Evolutionary conservation across 2,797 vertebrate species (phyloP).

Genomic region (Poecilia picta): DNA sequence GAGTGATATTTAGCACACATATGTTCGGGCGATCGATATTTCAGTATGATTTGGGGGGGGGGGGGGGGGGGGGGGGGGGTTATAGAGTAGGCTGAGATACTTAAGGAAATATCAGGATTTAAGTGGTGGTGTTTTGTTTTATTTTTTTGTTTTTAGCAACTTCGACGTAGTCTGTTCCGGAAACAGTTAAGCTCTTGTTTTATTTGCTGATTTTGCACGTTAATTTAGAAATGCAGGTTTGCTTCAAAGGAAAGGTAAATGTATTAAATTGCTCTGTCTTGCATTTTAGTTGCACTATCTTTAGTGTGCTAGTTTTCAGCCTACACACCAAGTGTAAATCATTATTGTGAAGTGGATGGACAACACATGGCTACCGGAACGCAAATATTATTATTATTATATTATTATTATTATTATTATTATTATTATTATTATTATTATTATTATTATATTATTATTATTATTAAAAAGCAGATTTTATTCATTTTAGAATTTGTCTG

Average conservation of each 20-base stretch:
- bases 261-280: neutral
- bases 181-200: neutral
- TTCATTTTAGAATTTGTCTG: neutral
- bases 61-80: too few relatives aligned
- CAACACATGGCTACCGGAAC: neutral
- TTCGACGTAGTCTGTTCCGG: neutral
- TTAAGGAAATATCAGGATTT: neutral
- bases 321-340: neutral
- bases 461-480: neutral
- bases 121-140: slow-evolving; percentile 5
- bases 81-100: neutral
- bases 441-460: too few relatives aligned
- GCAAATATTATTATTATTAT: neutral
- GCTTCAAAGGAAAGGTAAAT: neutral
- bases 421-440: too few relatives aligned
- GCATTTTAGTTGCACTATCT: neutral
- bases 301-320: neutral
- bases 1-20: slow-evolving; percentile 1
- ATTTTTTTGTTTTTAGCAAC: slow-evolving; percentile 1
- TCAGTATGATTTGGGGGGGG: neutral
- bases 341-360: neutral
- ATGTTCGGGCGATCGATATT: neutral
- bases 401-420: too few relatives aligned
- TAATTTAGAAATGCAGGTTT: neutral
- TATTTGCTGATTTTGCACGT: neutral